Evolutionary conservation across 2,888 invertebrate genomes (phyloP).

Genomic region (Bimastos eiseni): DNA sequence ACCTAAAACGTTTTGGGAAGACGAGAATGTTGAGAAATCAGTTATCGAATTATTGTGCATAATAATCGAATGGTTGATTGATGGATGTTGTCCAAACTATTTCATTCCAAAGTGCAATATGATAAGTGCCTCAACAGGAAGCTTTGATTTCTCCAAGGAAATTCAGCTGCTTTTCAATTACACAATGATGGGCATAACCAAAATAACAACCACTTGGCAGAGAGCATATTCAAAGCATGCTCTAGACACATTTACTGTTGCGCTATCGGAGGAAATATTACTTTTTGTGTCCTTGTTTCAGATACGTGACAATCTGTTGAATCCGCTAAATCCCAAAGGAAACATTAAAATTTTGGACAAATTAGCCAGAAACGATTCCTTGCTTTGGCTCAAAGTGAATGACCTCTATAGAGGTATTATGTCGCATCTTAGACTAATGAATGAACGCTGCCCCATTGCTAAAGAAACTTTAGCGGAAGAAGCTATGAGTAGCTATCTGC

Average conservation of each 20-base stretch:
- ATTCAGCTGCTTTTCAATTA: background rate
- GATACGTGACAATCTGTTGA: background rate
- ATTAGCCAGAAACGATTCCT: background rate
- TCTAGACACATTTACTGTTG: background rate
- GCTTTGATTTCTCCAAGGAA: background rate
- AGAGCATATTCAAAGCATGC: background rate
- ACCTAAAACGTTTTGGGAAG: constrained; percentile 24
- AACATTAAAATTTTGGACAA: background rate
- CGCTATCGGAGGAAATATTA: background rate
- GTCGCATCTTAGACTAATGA: background rate
- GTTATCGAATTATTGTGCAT: background rate
- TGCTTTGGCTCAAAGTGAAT: background rate
- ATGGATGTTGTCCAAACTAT: constrained; percentile 19
- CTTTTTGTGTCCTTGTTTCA: background rate
- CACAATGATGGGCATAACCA: background rate
- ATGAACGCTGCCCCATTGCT: background rate
- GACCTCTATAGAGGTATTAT: background rate
- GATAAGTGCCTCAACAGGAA: background rate
- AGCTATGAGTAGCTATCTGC: background rate
- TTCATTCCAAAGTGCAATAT: constrained; percentile 25
- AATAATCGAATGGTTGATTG: constrained; percentile 24
- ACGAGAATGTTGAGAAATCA: background rate
- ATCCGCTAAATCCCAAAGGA: background rate
- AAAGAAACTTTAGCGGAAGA: background rate
- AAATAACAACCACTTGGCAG: background rate